A percentile compares a stretch with the other conserved stretches of the same genome.
Evolutionary conservation across 2,888 invertebrate genomes (phyloP).

Genomic region (Drosophila limbata): DNA sequence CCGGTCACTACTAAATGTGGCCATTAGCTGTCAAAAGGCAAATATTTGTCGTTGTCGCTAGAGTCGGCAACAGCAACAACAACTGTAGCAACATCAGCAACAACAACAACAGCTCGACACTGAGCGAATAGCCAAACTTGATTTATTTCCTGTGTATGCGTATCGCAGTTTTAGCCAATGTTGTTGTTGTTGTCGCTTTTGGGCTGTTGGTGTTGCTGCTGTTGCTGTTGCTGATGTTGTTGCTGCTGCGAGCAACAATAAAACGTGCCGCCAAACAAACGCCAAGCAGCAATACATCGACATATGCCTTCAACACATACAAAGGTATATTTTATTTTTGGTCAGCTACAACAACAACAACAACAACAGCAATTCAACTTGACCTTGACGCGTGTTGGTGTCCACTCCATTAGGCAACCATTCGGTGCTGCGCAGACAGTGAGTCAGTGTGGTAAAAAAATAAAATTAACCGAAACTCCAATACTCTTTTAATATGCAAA

Average conservation of each 20-base stretch:
- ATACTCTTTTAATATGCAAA: slow-evolving; percentile 22
- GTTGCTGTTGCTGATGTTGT: slow-evolving; percentile 17
- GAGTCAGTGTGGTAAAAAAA: slow-evolving; percentile 1
- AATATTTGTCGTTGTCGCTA: slow-evolving; percentile 69
- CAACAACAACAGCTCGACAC: slow-evolving; percentile 22
- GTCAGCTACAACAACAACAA: slow-evolving; percentile 21
- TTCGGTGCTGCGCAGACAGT: slow-evolving; percentile 9
- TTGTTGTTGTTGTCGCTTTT: slow-evolving; percentile 22
- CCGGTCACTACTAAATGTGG: slow-evolving; percentile 63
- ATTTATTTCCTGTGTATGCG: slow-evolving; percentile 71
- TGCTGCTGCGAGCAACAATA: slow-evolving; percentile 52
- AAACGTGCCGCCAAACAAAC: slow-evolving; percentile 72
- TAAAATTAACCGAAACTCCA: slow-evolving; percentile 7
- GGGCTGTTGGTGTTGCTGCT: slow-evolving; percentile 20
- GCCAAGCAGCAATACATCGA: slow-evolving; percentile 28
- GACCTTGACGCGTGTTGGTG: slow-evolving; percentile 56
- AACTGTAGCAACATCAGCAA: slow-evolving; percentile 7
- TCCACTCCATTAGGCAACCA: slow-evolving; percentile 47
- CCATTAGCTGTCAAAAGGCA: slow-evolving; percentile 75
- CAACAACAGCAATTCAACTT: slow-evolving; percentile 37
- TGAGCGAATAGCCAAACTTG: slow-evolving; percentile 69
- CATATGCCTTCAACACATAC: neutral
- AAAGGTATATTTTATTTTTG: slow-evolving; percentile 32
- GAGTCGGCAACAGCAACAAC: slow-evolving; percentile 34
- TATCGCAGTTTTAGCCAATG: slow-evolving; percentile 22